phyloP scores from a whole-genome alignment of 92 coral and sea anemone genomes.

The Metridium senile region DNA sequence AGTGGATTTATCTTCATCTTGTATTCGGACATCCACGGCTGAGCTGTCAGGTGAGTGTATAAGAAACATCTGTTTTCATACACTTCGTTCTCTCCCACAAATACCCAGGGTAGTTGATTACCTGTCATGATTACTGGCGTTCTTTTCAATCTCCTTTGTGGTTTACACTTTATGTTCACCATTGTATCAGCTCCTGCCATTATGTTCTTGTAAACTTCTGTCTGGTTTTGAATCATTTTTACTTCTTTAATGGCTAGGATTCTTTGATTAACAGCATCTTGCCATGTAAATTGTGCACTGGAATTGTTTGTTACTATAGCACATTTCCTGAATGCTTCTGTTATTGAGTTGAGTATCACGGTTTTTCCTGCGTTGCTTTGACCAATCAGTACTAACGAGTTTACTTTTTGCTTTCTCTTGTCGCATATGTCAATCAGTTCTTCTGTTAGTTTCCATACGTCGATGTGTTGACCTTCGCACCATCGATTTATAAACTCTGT shows the following conservation, averaged over 20 bases:
- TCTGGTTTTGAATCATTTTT: background rate
- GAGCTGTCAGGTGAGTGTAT: background rate
- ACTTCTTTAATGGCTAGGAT: background rate
- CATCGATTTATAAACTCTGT: background rate
- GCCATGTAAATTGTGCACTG: background rate
- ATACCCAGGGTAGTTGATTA: background rate
- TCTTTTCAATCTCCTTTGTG: background rate
- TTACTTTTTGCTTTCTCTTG: background rate
- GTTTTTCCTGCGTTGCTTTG: background rate
- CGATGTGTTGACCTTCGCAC: background rate
- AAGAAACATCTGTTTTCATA: background rate
- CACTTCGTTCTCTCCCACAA: background rate
- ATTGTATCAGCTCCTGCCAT: background rate
- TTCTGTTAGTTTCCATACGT: constrained; percentile 3
- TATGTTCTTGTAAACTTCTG: background rate
- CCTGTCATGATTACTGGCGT: background rate
- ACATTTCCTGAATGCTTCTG: background rate
- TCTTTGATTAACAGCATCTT: background rate
- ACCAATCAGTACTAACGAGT: background rate
- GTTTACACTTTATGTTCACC: background rate
- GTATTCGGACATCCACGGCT: background rate
- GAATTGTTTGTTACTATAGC: background rate
- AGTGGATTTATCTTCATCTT: constrained; percentile 3
- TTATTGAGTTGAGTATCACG: background rate
- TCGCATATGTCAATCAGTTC: background rate